Percentiles rank a stretch among this genome's conserved stretches.
Evolutionary conservation across 2,113 vertebrate species (phyloP).

Genomic region (Bettongia penicillata): DNA sequence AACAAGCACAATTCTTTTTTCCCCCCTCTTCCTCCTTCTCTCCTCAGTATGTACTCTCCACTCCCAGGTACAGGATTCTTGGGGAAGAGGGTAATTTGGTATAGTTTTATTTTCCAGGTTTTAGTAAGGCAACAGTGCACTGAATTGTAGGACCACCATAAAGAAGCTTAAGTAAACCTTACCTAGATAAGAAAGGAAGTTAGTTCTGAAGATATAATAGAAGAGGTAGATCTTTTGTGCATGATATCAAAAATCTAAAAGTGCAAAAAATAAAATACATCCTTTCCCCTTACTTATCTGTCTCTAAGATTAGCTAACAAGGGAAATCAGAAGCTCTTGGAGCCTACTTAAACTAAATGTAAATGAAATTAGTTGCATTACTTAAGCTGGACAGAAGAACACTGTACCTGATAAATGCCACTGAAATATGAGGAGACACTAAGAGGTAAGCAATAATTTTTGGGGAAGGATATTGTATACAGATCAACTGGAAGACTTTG

Average conservation of each 20-base stretch:
- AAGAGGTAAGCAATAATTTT: neutral
- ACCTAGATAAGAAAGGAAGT: constrained; percentile 44
- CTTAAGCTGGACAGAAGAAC: neutral
- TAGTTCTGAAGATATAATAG: neutral
- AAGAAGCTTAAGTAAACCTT: constrained; percentile 9
- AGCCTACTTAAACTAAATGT: neutral
- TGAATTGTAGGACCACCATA: neutral
- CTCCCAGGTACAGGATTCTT: neutral
- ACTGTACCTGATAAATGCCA: neutral
- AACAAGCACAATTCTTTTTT: neutral
- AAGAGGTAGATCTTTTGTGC: constrained; percentile 28
- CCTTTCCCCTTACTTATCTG: too few relatives aligned
- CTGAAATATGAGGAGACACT: neutral
- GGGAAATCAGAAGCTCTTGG: neutral
- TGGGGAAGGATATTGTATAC: neutral
- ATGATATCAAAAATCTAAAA: constrained; percentile 35
- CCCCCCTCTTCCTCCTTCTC: neutral
- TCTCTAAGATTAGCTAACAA: neutral
- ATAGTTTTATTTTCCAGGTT: constrained; percentile 51
- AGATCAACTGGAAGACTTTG: neutral
- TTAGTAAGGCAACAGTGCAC: constrained; percentile 9
- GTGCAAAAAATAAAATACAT: neutral
- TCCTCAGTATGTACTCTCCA: neutral
- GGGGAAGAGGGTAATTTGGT: neutral
- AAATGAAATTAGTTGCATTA: neutral